Evolutionary conservation across 2,113 vertebrate genomes (phyloP).

Genomic region (Oxyruncus cristatus): DNA sequence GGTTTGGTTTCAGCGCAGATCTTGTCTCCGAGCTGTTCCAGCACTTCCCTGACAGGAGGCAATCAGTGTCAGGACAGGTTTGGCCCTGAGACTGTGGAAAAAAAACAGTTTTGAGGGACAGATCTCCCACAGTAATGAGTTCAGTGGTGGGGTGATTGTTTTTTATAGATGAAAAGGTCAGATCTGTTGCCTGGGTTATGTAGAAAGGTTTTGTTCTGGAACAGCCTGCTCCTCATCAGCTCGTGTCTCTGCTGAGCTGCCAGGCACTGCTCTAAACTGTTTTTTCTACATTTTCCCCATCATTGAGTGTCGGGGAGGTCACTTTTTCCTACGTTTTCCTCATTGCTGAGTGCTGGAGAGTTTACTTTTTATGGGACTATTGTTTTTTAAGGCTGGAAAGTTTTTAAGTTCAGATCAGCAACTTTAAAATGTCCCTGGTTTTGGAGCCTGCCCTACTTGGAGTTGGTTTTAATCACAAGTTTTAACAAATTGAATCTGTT

Average conservation of each 20-base stretch:
- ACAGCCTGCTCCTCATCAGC: not conserved
- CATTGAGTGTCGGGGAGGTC: not conserved
- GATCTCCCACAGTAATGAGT: not conserved
- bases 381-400: not conserved
- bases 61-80: not conserved
- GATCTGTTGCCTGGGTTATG: conserved; percentile 3
- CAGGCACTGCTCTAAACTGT: not conserved
- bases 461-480: conserved; percentile 21
- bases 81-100: not conserved
- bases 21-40: not conserved
- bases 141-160: not conserved
- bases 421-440: not conserved
- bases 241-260: not conserved
- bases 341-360: not conserved
- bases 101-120: not conserved
- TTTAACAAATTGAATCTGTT: conserved; percentile 27
- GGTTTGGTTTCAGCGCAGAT: conserved; percentile 37
- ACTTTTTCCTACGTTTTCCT: not conserved
- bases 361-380: not conserved
- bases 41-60: not conserved
- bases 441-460: not conserved
- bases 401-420: not conserved
- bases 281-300: not conserved
- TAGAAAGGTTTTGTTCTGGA: conserved; percentile 32
- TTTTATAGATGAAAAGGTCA: conserved; percentile 22